A percentile compares a stretch with the other conserved stretches of the same genome.
Conservation (phyloP, 2,113 vertebrate genomes). For the Nothobranchius kuhntae region DNA sequence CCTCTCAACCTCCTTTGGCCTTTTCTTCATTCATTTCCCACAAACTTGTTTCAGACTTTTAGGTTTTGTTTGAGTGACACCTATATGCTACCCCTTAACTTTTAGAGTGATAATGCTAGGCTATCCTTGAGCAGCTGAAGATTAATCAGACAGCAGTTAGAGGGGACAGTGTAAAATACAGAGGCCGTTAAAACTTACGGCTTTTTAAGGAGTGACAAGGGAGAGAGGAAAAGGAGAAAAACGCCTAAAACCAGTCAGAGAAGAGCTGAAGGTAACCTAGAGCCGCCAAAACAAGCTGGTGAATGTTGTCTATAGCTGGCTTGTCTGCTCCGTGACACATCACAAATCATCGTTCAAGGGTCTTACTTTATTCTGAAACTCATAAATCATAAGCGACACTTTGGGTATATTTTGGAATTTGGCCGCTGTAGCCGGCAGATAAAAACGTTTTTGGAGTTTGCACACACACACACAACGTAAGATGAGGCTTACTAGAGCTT, state of each 20-base stretch:
- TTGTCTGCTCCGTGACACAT: slow-evolving; percentile 25
- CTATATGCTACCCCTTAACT: slow-evolving; percentile 14
- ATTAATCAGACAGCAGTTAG: slow-evolving; percentile 67
- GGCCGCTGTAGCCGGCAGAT: slow-evolving; percentile 37
- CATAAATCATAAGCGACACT: slow-evolving; percentile 53
- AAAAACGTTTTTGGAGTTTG: slow-evolving; percentile 45
- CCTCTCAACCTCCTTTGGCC: slow-evolving; percentile 25
- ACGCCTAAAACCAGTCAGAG: slow-evolving; percentile 28
- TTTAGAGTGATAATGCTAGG: slow-evolving; percentile 26
- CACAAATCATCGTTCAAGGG: slow-evolving; percentile 48
- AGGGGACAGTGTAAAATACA: slow-evolving; percentile 63
- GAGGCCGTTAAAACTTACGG: slow-evolving; percentile 50
- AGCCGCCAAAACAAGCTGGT: slow-evolving; percentile 11
- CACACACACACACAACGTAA: slow-evolving; percentile 24
- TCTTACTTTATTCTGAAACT: slow-evolving; percentile 26
- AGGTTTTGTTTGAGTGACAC: slow-evolving; percentile 46
- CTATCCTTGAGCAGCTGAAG: slow-evolving; percentile 53
- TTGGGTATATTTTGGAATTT: slow-evolving; percentile 43
- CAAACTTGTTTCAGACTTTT: slow-evolving; percentile 28
- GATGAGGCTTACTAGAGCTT: slow-evolving; percentile 43
- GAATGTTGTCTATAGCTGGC: slow-evolving; percentile 10
- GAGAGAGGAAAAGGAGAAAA: slow-evolving; percentile 27
- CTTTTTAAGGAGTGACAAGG: slow-evolving; percentile 59
- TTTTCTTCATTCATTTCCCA: slow-evolving; percentile 46
- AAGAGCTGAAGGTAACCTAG: slow-evolving; percentile 19